A percentile compares a stretch with the other conserved stretches of the same genome.
Evolutionary conservation across 2,888 invertebrate species (phyloP).

Genomic region (Halictus ligatus): DNA sequence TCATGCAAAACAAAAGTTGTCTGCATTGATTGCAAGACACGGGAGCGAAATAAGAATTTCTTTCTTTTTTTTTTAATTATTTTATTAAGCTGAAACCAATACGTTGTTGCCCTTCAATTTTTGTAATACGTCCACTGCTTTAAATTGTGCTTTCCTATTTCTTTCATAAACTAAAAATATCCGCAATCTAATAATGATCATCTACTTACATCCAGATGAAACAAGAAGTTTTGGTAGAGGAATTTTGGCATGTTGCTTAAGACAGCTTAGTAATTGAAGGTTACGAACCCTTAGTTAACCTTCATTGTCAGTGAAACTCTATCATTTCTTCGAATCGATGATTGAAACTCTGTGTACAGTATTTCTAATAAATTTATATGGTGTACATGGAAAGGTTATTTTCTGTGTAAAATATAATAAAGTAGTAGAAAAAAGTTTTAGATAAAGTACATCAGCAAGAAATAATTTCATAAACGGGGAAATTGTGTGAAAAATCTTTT

Average conservation of each 20-base stretch:
- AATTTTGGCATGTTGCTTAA: constrained; percentile 46
- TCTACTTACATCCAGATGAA: neutral
- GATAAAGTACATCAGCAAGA: neutral
- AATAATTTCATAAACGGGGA: neutral
- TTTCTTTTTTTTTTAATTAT: too few relatives aligned
- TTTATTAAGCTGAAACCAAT: too few relatives aligned
- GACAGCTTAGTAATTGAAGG: constrained; percentile 65
- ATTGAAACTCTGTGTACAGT: constrained; percentile 27
- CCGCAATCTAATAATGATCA: too few relatives aligned
- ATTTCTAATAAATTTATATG: neutral
- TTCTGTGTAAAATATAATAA: neutral
- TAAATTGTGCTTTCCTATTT: too few relatives aligned
- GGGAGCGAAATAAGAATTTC: too few relatives aligned
- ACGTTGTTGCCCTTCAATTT: too few relatives aligned
- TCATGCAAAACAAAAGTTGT: too few relatives aligned
- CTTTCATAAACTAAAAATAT: too few relatives aligned
- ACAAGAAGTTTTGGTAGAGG: constrained; percentile 22
- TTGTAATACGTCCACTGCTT: too few relatives aligned
- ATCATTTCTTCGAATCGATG: constrained; percentile 61
- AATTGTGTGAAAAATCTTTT: neutral
- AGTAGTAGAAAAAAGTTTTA: neutral
- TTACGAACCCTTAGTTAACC: constrained; percentile 67
- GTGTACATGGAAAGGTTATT: neutral
- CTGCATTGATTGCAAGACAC: too few relatives aligned
- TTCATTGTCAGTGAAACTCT: constrained; percentile 63